Conservation (phyloP, 1,140 invertebrate species). For the Gyrodactylus bullatarudis region DNA sequence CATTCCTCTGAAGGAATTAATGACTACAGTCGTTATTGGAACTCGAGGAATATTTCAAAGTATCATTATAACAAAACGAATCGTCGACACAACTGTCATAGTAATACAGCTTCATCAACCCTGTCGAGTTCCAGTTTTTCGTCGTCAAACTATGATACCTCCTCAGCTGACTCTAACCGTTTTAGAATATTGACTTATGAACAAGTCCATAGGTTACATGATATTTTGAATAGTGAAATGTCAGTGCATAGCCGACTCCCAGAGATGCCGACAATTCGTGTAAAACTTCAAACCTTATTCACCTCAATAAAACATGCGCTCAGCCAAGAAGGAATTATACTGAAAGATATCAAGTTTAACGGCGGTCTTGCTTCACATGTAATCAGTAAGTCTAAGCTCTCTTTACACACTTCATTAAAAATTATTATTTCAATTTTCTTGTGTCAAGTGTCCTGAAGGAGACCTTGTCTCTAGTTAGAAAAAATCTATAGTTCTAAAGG, state of each 20-base stretch:
- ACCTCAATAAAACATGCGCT: neutral
- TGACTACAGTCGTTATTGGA: neutral
- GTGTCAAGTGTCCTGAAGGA: too few relatives aligned
- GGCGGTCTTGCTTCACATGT: conserved; percentile 2
- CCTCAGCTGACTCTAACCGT: neutral
- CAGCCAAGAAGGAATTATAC: neutral
- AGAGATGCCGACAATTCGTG: neutral
- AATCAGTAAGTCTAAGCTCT: neutral
- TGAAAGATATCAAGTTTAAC: conserved; percentile 1
- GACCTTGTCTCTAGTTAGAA: too few relatives aligned
- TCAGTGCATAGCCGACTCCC: neutral
- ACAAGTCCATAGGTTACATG: neutral
- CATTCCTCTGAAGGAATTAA: neutral
- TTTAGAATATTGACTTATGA: neutral
- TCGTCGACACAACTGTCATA: neutral
- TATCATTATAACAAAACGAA: neutral
- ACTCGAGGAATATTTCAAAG: neutral
- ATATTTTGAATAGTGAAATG: neutral
- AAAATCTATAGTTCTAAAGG: too few relatives aligned
- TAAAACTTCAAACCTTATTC: neutral
- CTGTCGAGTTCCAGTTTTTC: neutral
- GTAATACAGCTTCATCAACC: neutral
- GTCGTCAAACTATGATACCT: neutral
- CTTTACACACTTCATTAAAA: too few relatives aligned
- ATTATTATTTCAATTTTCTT: too few relatives aligned